A percentile compares a stretch with the other conserved stretches of the same genome.
phyloP scores from a whole-genome alignment of 2,797 vertebrate species.

The Parauchenoglanis punctatus region DNA sequence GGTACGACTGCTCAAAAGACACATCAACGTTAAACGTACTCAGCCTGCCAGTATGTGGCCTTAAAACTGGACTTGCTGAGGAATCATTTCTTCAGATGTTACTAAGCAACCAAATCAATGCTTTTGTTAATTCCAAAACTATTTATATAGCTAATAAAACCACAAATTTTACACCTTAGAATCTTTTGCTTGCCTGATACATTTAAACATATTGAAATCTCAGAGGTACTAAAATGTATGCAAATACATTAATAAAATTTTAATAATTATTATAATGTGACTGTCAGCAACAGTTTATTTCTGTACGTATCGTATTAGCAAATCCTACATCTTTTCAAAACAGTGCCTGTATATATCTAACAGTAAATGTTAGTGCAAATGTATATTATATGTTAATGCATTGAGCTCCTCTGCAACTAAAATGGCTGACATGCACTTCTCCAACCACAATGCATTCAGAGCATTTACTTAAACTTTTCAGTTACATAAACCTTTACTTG shows the following conservation, averaged over 20 bases:
- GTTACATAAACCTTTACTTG: background rate
- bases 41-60: background rate
- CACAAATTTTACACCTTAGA: background rate
- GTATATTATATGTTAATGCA: background rate
- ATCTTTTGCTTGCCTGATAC: background rate
- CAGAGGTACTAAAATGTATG: background rate
- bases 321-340: background rate
- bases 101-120: background rate
- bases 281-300: background rate
- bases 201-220: background rate
- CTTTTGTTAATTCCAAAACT: background rate
- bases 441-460: background rate
- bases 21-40: background rate
- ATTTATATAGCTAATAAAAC: background rate
- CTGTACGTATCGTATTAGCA: background rate
- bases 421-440: background rate
- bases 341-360: background rate
- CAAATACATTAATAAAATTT: background rate
- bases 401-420: background rate
- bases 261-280: background rate
- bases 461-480: background rate
- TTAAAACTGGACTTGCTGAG: background rate
- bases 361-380: background rate
- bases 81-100: background rate
- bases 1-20: background rate